A percentile compares a stretch with the other conserved stretches of the same genome.
These are phyloP conservation scores for Diadema setosum DNA, from an alignment of 35 echinoderm and acorn worm genomes.

Conservation along the genomic window DNA sequence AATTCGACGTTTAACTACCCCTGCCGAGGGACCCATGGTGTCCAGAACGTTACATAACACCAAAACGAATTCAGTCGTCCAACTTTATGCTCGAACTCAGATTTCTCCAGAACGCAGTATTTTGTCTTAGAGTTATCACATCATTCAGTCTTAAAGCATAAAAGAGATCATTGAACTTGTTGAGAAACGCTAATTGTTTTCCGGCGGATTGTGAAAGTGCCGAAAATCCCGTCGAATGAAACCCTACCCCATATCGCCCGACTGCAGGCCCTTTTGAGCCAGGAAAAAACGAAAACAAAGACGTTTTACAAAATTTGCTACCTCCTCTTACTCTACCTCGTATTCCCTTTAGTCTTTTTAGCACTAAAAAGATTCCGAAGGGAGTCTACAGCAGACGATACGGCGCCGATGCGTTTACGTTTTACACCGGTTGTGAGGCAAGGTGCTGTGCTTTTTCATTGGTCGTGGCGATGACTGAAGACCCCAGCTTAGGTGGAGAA, in stretches of 20 bases:
- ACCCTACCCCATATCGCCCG: not conserved
- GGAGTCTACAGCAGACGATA: not conserved
- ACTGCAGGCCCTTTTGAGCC: not conserved
- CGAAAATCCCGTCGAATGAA: constrained; percentile 15
- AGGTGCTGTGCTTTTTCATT: constrained; percentile 3
- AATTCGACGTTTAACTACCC: too few species aligned
- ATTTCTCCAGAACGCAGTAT: too few species aligned
- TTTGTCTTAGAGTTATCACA: too few species aligned
- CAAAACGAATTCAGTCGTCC: too few species aligned
- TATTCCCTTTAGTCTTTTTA: not conserved
- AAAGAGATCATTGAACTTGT: too few species aligned
- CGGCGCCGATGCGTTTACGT: not conserved
- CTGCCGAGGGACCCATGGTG: too few species aligned
- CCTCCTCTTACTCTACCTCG: not conserved
- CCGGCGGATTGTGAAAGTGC: not conserved
- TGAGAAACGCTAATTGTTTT: constrained; percentile 26
- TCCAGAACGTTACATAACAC: too few species aligned
- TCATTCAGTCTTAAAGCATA: too few species aligned
- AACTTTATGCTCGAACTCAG: too few species aligned
- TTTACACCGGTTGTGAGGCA: not conserved
- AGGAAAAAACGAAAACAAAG: not conserved
- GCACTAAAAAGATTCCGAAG: not conserved
- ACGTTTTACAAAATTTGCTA: not conserved
- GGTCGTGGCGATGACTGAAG: constrained; percentile 15
- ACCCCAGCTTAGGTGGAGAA: constrained; percentile 3